phyloP scores from a whole-genome alignment of 2,113 vertebrate genomes.

The Ammospiza nelsoni region DNA sequence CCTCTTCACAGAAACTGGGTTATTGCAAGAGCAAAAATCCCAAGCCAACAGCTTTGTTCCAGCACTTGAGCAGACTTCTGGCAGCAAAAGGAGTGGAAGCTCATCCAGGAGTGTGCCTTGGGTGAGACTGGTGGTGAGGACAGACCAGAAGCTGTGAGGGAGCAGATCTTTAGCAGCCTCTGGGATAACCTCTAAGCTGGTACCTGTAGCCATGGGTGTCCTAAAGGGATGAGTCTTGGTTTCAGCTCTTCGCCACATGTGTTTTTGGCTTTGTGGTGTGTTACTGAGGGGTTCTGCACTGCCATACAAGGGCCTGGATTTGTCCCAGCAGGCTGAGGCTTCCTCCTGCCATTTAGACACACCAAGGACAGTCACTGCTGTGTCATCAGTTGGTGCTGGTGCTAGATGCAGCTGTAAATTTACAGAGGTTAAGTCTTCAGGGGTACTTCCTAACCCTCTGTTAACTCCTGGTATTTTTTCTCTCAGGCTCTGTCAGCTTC shows the following conservation, averaged over 20 bases:
- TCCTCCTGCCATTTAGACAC: rapidly evolving
- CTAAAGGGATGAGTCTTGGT: background rate
- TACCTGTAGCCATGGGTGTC: background rate
- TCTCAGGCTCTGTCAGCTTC: background rate
- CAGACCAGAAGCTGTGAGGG: background rate
- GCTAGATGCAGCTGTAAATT: background rate
- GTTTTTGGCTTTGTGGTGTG: background rate
- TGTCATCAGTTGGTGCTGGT: background rate
- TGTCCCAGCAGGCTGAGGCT: background rate
- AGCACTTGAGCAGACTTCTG: background rate
- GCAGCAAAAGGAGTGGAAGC: background rate
- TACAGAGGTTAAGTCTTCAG: background rate
- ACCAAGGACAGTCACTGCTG: background rate
- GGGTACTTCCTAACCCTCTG: rapidly evolving
- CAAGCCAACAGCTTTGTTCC: background rate
- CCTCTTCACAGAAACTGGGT: background rate
- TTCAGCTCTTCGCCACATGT: background rate
- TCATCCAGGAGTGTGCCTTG: background rate
- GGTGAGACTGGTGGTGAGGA: background rate
- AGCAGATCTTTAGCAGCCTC: background rate
- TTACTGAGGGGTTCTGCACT: background rate
- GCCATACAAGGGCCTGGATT: background rate
- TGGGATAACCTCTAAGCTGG: background rate
- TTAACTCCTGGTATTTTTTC: background rate
- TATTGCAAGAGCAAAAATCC: background rate